Evolutionary conservation across 2,797 vertebrate genomes (phyloP), one percentile per base, ranked within the genome.

Genomic region (Lacerta viridis): DNA sequence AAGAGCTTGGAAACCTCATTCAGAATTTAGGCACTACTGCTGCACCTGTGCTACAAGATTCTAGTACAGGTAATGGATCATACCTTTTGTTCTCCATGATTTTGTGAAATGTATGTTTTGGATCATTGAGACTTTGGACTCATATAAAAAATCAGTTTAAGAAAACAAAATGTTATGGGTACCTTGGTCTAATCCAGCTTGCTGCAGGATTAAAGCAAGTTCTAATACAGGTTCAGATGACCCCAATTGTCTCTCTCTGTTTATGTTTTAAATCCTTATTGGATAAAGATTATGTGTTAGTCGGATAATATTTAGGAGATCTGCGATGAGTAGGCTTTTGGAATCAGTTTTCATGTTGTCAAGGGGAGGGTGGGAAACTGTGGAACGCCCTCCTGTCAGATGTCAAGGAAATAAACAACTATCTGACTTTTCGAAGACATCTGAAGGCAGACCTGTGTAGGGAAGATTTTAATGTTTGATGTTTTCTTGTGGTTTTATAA

Each of bases 1-100:
- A 98, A 94, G 99, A 99, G 66, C 97, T 99, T 33, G 98, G 98
- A 88, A 97, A 96, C 87, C 96, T 99, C 83, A 83, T 98, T 23
- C 94, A 97, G 84, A 96, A 96, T 59, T 97, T 99, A 82, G 97
- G 98, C 59, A 98, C 98, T 89, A 98, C 98, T 17, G 97, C 97
- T 1, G 96, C 97, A 13, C 97, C 98, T 1, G 97, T 99, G 77
- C 93, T 99, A 7, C 97, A 98, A 27, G 99, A 99, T 94, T 95
- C 97, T 88, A 97, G 97, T 95, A 92, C 96, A 97, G 98, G 98
- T 99, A 92, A 80, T 91, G 76, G 43, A 64, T 27, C 33, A 36
- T 11, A 25, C n/a, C 23, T 46, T 36, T 41, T 64, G 11, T 20
- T 86, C 15, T 86, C 20, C 23, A 3, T 59, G 66, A 23, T 71